Conservation (phyloP, 1,140 invertebrate genomes). For the Galleria mellonella region DNA sequence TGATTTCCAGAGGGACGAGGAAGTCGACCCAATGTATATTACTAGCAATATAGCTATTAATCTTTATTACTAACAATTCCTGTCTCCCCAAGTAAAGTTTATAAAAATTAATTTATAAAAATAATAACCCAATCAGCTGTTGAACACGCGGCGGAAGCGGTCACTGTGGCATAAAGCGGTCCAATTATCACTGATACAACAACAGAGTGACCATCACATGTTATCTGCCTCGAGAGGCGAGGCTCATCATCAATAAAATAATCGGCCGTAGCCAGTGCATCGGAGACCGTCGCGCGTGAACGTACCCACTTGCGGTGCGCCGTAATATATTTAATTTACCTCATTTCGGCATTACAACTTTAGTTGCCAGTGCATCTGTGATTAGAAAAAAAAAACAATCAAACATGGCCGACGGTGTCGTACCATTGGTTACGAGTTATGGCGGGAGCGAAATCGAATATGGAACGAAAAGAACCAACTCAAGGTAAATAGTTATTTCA, state of each 20-base stretch:
- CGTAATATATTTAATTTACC: neutral
- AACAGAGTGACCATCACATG: constrained; percentile 41
- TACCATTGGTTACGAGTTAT: constrained; percentile 60
- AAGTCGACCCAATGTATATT: no score
- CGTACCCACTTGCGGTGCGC: constrained; percentile 8
- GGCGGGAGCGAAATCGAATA: constrained; percentile 58
- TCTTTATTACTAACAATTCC: no score
- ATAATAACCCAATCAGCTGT: neutral
- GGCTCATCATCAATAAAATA: constrained; percentile 62
- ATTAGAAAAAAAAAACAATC: constrained; percentile 7
- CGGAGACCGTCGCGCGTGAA: constrained; percentile 29
- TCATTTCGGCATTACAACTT: neutral
- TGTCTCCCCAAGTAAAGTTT: no score
- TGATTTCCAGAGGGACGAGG: no score
- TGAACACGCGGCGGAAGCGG: constrained; percentile 11
- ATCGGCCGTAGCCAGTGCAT: constrained; percentile 45
- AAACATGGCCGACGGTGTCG: constrained; percentile 56
- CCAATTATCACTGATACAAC: constrained; percentile 62
- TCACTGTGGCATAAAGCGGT: constrained; percentile 41
- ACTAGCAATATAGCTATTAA: no score
- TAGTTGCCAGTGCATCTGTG: constrained; percentile 7
- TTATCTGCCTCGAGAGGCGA: constrained; percentile 41
- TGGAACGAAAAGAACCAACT: constrained; percentile 55
- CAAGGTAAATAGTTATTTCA: constrained; percentile 47
- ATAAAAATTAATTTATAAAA: no score